Base-by-base conservation (phyloP, 1,140 invertebrate species). In the Physella acuta region DNA sequence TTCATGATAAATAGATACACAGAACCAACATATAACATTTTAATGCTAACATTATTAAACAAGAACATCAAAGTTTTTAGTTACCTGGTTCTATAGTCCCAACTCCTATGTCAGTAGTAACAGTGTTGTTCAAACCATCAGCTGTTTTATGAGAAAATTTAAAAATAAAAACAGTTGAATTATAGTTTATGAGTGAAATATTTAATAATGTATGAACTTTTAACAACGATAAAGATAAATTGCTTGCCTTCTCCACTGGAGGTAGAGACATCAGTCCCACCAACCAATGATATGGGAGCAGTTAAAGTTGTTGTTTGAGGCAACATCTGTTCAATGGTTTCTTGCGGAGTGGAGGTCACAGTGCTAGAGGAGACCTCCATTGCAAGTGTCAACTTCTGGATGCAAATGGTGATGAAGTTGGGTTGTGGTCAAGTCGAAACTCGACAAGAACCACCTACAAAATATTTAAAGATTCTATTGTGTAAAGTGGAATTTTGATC, bases 281-380 rank as follows among this genome's bases (percentile, higher is more conserved):
- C 8, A 24, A 24, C 8, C 8, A 24, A 49, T 51, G 61, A 51
- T 26, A 39, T 1, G 14, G 61, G n/a, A 8, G n/a, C 3, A 26
- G 37, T 1, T 52, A 20, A 11, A 44, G 62, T 33, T 16, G 20
- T 44, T 1, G 39, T 33, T 3, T 64, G 49, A 3, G 49, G 39
- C 3, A 52, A 49, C 4, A 37, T 37, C 17, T 30, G 16, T 26
- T 44, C 28, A 36, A 1, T 33, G 39, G 17, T 36, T 3, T 64
- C 49, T 52, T 64, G 44, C 39, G 34, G 62, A 20, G 26, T 53
- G 51, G 62, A 64, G 62, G 49, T 44, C 44, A 36, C 33, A 30
- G 64, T 56, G 53, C 64, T 66, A 20, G 64, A 66, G 16, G 64
- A 33, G 17, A 66, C 64, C 64, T 66, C 64, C 64, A 66, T 66